A percentile compares a stretch with the other conserved stretches of the same genome.
Conservation (phyloP, 2,797 vertebrate species). For the Dicrostonyx torquatus region DNA sequence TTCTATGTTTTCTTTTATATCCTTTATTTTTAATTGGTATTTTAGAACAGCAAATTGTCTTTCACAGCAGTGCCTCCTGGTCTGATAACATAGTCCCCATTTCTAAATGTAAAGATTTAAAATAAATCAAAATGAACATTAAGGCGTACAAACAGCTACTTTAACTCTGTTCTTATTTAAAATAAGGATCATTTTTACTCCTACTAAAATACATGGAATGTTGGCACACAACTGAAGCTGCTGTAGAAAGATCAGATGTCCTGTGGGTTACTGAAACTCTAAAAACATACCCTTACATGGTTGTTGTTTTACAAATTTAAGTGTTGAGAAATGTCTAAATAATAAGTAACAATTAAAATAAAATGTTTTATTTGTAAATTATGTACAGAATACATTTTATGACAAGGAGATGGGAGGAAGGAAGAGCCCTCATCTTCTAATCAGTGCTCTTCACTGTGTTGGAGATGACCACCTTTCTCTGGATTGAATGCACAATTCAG, state of each 20-base stretch:
- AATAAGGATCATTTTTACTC: slow-evolving; percentile 85
- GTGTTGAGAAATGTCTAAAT: slow-evolving; percentile 87
- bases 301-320: slow-evolving; percentile 86
- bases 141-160: slow-evolving; percentile 87
- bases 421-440: slow-evolving; percentile 77
- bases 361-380: slow-evolving; percentile 89
- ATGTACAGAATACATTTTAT: slow-evolving; percentile 87
- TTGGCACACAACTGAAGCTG: slow-evolving; percentile 89
- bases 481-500: slow-evolving; percentile 83
- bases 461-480: slow-evolving; percentile 82
- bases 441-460: slow-evolving; percentile 72
- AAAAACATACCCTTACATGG: slow-evolving; percentile 86
- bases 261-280: slow-evolving; percentile 81
- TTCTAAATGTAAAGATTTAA: slow-evolving; percentile 82
- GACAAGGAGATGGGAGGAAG: slow-evolving; percentile 77
- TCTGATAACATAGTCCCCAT: slow-evolving; percentile 80
- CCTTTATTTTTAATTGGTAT: slow-evolving; percentile 77
- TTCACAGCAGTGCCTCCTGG: slow-evolving; percentile 79
- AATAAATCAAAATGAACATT: slow-evolving; percentile 82
- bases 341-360: slow-evolving; percentile 90
- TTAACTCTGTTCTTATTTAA: slow-evolving; percentile 86
- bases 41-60: slow-evolving; percentile 77
- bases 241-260: slow-evolving; percentile 84
- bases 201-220: slow-evolving; percentile 89
- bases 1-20: slow-evolving; percentile 68